Conservation (phyloP, 2,888 invertebrate species). For the Diarsia mendica region DNA sequence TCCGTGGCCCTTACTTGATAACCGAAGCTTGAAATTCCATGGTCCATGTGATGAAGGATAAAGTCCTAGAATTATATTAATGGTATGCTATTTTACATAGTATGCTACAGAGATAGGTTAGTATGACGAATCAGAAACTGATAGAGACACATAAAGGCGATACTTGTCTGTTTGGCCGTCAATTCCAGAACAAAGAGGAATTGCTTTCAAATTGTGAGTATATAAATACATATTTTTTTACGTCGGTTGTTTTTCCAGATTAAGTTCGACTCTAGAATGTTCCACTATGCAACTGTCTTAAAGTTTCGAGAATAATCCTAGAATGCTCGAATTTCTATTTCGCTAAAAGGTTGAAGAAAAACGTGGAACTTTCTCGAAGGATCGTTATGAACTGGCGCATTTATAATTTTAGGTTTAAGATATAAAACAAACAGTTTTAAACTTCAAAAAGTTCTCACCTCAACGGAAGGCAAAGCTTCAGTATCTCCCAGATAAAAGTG, state of each 20-base stretch:
- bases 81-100: background rate
- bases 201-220: background rate
- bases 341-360: no score
- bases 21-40: conserved; percentile 84
- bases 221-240: no score
- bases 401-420: no score
- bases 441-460: conserved; percentile 72
- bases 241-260: no score
- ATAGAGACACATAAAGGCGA: background rate
- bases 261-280: no score
- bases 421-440: no score
- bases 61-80: conserved; percentile 71
- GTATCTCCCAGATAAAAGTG: conserved; percentile 75
- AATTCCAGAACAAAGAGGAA: no score
- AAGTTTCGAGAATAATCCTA: no score
- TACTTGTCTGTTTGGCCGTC: background rate
- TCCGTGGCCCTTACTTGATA: conserved; percentile 80
- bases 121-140: background rate
- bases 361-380: no score
- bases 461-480: conserved; percentile 72
- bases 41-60: conserved; percentile 71
- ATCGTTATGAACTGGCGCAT: no score
- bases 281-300: no score
- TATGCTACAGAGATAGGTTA: background rate
- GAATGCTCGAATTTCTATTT: no score